Percentiles rank a stretch among this genome's conserved stretches.
These are phyloP conservation scores for Halictus rubicundus DNA, from an alignment of 1,140 invertebrate genomes.

Conservation along the genomic window DNA sequence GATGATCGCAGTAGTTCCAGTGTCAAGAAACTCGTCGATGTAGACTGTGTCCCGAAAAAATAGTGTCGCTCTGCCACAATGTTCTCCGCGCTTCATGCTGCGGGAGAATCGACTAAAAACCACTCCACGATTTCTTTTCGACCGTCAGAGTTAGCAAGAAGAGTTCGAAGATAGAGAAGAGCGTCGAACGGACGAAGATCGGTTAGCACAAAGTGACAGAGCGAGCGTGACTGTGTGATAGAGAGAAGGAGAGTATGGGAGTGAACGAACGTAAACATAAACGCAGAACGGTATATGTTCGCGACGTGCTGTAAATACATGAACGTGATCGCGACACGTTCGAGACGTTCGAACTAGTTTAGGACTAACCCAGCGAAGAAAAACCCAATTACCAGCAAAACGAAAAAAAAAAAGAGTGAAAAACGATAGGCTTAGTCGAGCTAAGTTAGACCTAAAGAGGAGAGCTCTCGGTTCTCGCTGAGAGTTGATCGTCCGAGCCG, in stretches of 20 bases:
- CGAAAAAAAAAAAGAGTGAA: slow-evolving; percentile 17
- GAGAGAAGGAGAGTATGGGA: background rate
- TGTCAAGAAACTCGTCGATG: no score
- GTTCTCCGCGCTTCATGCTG: no score
- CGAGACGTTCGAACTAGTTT: no score
- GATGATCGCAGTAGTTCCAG: no score
- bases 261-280: background rate
- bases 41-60: no score
- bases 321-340: no score
- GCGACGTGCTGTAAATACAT: no score
- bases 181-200: slow-evolving; percentile 25
- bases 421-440: slow-evolving; percentile 17
- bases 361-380: background rate
- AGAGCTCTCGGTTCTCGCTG: background rate
- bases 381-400: background rate
- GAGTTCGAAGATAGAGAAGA: background rate
- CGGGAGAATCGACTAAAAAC: no score
- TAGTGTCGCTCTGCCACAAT: no score
- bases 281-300: background rate
- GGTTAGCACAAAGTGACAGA: slow-evolving; percentile 16
- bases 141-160: no score
- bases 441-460: background rate
- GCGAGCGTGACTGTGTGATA: background rate
- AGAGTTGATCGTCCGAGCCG: background rate
- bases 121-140: no score